Evolutionary conservation across 37 sponge, comb jelly and placozoan species (phyloP).

Genomic region (Chondrilla cf. caribensis): DNA sequence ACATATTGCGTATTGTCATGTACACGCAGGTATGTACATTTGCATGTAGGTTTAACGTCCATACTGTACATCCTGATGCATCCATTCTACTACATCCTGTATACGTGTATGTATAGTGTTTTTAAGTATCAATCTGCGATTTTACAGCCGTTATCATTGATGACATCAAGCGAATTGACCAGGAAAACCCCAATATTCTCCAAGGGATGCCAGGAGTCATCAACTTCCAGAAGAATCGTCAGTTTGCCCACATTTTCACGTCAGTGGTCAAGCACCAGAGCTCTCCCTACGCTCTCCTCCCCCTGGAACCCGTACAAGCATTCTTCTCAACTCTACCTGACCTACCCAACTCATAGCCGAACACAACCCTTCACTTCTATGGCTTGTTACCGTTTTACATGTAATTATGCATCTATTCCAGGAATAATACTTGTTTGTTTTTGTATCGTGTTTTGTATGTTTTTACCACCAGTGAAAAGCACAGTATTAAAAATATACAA

Average conservation of each 20-base stretch:
- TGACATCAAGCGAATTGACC: constrained; percentile 34
- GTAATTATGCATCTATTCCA: no score
- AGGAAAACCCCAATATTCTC: constrained; percentile 16
- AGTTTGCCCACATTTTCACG: constrained; percentile 38
- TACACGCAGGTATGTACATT: no score
- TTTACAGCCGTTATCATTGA: constrained; percentile 33
- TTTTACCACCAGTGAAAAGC: not conserved
- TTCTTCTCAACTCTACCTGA: constrained; percentile 26
- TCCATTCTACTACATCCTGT: no score
- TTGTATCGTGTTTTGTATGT: no score
- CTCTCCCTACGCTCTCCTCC: constrained; percentile 43
- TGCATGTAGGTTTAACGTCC: no score
- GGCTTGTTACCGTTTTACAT: no score
- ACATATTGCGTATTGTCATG: no score
- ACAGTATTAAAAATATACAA: not conserved
- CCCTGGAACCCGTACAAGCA: constrained; percentile 24
- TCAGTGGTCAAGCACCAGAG: constrained; percentile 35
- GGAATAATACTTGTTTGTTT: no score
- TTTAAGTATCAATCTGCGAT: no score
- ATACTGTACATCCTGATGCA: no score
- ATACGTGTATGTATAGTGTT: no score
- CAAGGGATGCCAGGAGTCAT: constrained; percentile 37
- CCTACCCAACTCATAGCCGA: not conserved
- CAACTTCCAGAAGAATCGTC: constrained; percentile 56
- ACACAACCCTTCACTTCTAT: no score